Percentiles rank a stretch among this genome's conserved stretches.
Conservation (phyloP, 2,888 invertebrate species). For the Pimpla rufipes region DNA sequence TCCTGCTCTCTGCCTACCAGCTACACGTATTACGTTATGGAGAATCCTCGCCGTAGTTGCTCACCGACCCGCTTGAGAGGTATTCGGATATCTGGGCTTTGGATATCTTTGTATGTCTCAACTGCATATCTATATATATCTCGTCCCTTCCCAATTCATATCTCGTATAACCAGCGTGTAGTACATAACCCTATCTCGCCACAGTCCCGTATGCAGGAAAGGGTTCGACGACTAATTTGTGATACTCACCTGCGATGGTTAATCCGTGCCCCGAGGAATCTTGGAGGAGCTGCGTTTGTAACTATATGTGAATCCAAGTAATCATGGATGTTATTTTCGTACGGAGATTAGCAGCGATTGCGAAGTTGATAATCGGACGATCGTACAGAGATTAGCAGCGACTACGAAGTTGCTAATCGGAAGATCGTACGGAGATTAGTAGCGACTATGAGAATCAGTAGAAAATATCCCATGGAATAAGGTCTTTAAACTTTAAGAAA, state of each 20-base stretch:
- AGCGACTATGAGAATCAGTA: not conserved
- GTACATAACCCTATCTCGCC: not conserved
- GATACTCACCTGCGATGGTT: not conserved
- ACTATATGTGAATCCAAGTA: not conserved
- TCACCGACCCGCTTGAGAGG: not conserved
- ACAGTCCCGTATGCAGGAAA: not conserved
- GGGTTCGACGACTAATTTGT: not conserved
- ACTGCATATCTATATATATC: not conserved
- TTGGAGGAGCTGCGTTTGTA: not conserved
- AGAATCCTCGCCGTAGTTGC: slow-evolving; percentile 10
- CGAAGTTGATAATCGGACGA: slow-evolving; percentile 8
- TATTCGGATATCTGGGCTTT: slow-evolving; percentile 1
- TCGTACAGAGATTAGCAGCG: not conserved
- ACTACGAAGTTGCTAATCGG: slow-evolving; percentile 3
- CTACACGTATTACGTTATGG: not conserved
- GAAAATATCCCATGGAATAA: too few species aligned
- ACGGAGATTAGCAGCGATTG: too few species aligned
- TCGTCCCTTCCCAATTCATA: not conserved
- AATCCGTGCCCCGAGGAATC: not conserved
- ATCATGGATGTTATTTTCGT: too few species aligned
- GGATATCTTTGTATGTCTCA: not conserved
- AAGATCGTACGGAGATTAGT: not conserved
- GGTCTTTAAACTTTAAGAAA: too few species aligned
- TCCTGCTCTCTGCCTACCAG: slow-evolving; percentile 20
- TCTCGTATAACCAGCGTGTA: not conserved